Base-by-base conservation (phyloP, 1,140 invertebrate species). In the Sweltsa coloradensis region DNA sequence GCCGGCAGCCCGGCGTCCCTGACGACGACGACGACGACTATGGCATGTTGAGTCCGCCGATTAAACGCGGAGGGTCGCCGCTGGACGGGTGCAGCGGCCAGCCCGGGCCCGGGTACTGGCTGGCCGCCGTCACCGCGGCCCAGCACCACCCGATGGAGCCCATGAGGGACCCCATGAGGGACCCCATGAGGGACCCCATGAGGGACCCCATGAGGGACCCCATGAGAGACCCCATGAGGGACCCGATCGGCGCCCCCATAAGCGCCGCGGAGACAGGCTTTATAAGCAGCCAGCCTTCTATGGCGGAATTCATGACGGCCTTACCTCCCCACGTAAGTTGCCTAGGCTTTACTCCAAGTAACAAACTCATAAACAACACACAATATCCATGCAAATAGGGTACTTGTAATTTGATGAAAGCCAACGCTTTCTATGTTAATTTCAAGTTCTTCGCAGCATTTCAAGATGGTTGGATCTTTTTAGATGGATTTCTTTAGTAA, bases 251-350 rank as follows among this genome's bases (percentile, higher is more conserved):
- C 56, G 57, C 49, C 57, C 60, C 49, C 52, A 56, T 52, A 57
- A 58, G 53, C 54, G 45, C 69, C 53, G 74, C 78, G 49, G 88
- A 91, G 59, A 85, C 83, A 31, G 88, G 87, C 49, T 93, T 91
- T 71, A 91, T 93, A 60, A 89, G 87, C 67, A 89, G 83, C 58
- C 86, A 90, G 62, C 88, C 88, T 1, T 89, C 85, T 37, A 92
- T 93, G 85, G 88, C 89, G 11, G 89, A 93, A 64, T 91, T 92
- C 65, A 87, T 89, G 80, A 84, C 81, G 24, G 76, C 79, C 7
- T 66, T 87, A 52, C 83, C 84, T 7, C 84, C 86, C 53, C 66
- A n/a, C n/a, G n/a, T n/a, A n/a, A n/a, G n/a, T n/a, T n/a, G n/a
- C n/a, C n/a, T n/a, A 57, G 72, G 48, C 2, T 57, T 68, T 68